Conservation (phyloP, 2,888 invertebrate genomes). For the Ophion ellenae region DNA sequence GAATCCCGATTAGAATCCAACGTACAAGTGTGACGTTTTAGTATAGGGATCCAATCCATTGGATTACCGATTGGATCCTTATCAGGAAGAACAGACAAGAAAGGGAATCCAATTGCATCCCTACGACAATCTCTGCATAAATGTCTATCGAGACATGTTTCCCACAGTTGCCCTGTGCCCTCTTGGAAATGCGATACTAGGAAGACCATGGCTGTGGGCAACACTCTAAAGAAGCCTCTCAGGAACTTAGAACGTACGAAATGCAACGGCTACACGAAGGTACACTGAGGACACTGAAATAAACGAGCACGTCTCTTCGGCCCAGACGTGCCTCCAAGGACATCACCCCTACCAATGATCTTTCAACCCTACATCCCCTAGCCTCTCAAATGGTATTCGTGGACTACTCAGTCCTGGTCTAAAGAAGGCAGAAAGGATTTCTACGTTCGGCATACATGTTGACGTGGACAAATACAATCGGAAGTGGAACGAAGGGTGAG, state of each 20-base stretch:
- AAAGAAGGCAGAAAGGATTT: not conserved
- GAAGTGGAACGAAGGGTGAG: conserved; percentile 16
- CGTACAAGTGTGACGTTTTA: no score
- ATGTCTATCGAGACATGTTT: not conserved
- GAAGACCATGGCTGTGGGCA: no score
- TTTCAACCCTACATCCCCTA: conserved; percentile 13
- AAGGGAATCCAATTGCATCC: no score
- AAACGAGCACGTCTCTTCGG: conserved; percentile 27
- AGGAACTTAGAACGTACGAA: not conserved
- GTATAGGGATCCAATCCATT: no score
- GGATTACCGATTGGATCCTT: no score
- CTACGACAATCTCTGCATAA: no score
- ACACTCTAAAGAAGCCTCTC: not conserved
- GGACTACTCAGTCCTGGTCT: not conserved
- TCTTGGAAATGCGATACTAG: not conserved
- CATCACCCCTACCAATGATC: not conserved
- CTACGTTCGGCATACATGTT: conserved; percentile 11
- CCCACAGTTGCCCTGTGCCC: not conserved
- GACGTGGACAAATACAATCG: conserved; percentile 20
- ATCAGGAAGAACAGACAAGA: no score
- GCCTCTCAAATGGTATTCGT: conserved; percentile 33
- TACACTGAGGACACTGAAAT: not conserved
- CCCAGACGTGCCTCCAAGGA: no score
- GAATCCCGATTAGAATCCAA: no score
- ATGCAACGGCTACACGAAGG: not conserved